These are phyloP conservation scores for Daktulosphaira vitifoliae DNA, from an alignment of 1,140 invertebrate species.

Conservation along the genomic window DNA sequence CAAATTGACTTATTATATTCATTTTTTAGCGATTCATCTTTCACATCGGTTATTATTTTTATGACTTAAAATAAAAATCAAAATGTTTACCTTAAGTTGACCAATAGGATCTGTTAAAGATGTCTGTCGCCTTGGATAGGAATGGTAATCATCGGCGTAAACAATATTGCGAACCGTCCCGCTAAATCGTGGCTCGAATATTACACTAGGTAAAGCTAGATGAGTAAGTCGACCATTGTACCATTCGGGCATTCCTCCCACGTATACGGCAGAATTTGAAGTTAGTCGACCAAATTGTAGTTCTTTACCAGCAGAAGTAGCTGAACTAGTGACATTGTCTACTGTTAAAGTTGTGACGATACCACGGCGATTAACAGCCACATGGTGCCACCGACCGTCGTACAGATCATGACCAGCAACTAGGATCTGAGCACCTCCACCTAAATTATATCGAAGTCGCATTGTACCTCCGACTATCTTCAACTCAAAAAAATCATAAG, in stretches of 20 bases:
- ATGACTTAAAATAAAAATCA: no score
- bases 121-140: slow-evolving; percentile 56
- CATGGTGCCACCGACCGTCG: slow-evolving; percentile 85
- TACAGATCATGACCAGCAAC: slow-evolving; percentile 75
- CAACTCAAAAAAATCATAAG: slow-evolving; percentile 89
- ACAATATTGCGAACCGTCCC: slow-evolving; percentile 76
- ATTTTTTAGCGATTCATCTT: no score
- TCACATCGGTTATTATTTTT: no score
- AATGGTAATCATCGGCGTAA: slow-evolving; percentile 67
- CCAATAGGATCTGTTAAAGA: slow-evolving; percentile 37
- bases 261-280: slow-evolving; percentile 81
- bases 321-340: slow-evolving; percentile 64
- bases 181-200: slow-evolving; percentile 81
- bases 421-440: slow-evolving; percentile 75
- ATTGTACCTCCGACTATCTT: slow-evolving; percentile 85
- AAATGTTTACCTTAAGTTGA: background rate
- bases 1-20: no score
- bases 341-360: slow-evolving; percentile 72
- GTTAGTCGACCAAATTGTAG: slow-evolving; percentile 74
- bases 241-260: slow-evolving; percentile 83
- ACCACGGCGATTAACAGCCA: slow-evolving; percentile 62
- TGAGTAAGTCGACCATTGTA: slow-evolving; percentile 75
- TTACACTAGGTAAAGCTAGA: slow-evolving; percentile 75
- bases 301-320: slow-evolving; percentile 69
- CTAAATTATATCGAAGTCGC: slow-evolving; percentile 77